Base-by-base conservation (phyloP, 2,888 invertebrate species). In the Lithophane ornitopus region DNA sequence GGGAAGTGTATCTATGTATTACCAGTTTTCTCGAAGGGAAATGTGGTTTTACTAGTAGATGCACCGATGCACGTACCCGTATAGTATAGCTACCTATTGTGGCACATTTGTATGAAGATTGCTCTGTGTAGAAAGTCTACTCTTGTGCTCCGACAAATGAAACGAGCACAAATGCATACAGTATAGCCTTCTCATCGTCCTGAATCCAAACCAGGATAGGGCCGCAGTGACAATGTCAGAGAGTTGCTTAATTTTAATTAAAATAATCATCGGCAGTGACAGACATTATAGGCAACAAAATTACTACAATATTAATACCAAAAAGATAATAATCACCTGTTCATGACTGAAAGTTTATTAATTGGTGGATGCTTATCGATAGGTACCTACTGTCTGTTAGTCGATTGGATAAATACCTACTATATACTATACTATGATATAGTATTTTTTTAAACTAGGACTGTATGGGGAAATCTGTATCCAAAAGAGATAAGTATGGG, bases 91-190 rank as follows among this genome's bases (percentile, higher is more conserved):
- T 59, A 26, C 3, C 12, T 46, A 12, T 39, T 52, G 39, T 52
- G n/a, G 19, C 12, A 44, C 41, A 66, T 46, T 76, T 76, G 26
- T 39, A 11, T 46, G 39, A 61, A 54, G 52, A 44, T 26, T 61
- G 44, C 16, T 7, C 19, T n/a, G 11, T 61, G 44, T 14, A 34
- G 11, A 69, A 46, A 44, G 19, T 39, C n/a, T 68, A 26, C 7
- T 26, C 22, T 16, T 26, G 46, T 41, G 39, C n/a, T 12, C 16
- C n/a, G n/a, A 14, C 19, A n/a, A n/a, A n/a, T n/a, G n/a, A n/a
- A n/a, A n/a, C n/a, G 46, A 69, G 11, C 7, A 12, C 22, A 2
- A 54, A 34, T 46, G 54, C 4, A 62, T 54, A 26, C 1, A 0
- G 2, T 46, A 22, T 16, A 16, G 7, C 14, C 12, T 52, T 26